phyloP scores from a whole-genome alignment of 2,888 invertebrate species.

The Orchesellides sinensis region DNA sequence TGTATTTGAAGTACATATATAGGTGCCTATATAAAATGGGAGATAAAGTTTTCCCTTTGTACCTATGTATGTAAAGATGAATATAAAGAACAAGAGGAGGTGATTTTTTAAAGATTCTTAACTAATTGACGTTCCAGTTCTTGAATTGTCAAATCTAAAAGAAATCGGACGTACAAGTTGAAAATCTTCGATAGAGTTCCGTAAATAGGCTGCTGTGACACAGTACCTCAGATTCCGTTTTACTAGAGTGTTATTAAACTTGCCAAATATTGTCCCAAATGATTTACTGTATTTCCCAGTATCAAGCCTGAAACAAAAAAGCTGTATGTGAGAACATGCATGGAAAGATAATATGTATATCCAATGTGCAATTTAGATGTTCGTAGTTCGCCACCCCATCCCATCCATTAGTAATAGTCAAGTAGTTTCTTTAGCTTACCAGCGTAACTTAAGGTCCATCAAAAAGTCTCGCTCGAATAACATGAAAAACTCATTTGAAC shows the following conservation, averaged over 20 bases:
- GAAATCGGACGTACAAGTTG: neutral
- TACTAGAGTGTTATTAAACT: neutral
- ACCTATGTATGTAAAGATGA: no score
- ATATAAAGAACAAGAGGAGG: no score
- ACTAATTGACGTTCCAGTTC: neutral
- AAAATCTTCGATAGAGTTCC: neutral
- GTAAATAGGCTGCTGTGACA: neutral
- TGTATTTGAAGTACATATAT: no score
- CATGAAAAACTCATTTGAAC: neutral
- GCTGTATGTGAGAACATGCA: no score
- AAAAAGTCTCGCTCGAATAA: neutral
- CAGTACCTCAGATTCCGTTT: slow-evolving; percentile 2
- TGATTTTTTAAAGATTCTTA: neutral
- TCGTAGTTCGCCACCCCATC: neutral
- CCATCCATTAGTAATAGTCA: no score
- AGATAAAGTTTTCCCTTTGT: no score
- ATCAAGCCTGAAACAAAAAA: neutral
- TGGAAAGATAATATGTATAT: neutral
- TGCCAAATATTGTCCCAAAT: neutral
- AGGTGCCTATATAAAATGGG: no score
- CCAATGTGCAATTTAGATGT: neutral
- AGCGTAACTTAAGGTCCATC: neutral
- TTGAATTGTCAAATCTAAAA: neutral
- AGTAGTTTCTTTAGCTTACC: neutral
- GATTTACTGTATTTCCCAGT: neutral